phyloP scores from a whole-genome alignment of 2,888 invertebrate species.

The Eristalis tenax region DNA sequence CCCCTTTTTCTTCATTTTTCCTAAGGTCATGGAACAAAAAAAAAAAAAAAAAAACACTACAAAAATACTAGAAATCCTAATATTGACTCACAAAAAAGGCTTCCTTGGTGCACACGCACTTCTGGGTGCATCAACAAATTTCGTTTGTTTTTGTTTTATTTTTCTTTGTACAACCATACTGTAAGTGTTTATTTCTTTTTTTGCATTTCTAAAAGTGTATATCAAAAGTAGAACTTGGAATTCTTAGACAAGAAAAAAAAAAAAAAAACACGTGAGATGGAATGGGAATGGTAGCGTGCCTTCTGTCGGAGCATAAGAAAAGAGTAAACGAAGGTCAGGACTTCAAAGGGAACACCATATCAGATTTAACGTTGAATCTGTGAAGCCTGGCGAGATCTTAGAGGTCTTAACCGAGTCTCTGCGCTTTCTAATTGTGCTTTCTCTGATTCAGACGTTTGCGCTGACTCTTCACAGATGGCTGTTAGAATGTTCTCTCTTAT shows the following conservation, averaged over 20 bases:
- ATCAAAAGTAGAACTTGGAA: constrained; percentile 5
- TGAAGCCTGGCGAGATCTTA: neutral
- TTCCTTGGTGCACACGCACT: constrained; percentile 36
- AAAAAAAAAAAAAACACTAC: constrained; percentile 42
- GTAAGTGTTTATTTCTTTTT: constrained; percentile 11
- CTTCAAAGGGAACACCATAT: neutral
- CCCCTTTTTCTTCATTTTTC: neutral
- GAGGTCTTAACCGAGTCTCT: neutral
- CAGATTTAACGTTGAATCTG: neutral
- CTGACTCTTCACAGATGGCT: too few relatives aligned
- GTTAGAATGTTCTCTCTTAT: too few relatives aligned
- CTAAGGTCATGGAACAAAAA: constrained; percentile 35
- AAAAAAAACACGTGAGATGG: neutral
- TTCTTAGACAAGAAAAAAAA: neutral
- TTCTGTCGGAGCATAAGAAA: neutral
- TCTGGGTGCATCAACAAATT: constrained; percentile 22
- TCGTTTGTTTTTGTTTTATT: constrained; percentile 1
- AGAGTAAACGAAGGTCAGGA: neutral
- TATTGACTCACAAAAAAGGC: constrained; percentile 47
- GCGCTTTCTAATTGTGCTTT: too few relatives aligned
- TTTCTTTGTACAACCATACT: constrained; percentile 49
- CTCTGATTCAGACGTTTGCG: too few relatives aligned
- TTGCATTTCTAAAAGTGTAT: constrained; percentile 17
- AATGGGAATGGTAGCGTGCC: neutral
- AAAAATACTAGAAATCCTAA: constrained; percentile 47